Evolutionary conservation across 2,888 invertebrate genomes (phyloP), one percentile per base, ranked within the genome.

Genomic region (Noctua janthina): DNA sequence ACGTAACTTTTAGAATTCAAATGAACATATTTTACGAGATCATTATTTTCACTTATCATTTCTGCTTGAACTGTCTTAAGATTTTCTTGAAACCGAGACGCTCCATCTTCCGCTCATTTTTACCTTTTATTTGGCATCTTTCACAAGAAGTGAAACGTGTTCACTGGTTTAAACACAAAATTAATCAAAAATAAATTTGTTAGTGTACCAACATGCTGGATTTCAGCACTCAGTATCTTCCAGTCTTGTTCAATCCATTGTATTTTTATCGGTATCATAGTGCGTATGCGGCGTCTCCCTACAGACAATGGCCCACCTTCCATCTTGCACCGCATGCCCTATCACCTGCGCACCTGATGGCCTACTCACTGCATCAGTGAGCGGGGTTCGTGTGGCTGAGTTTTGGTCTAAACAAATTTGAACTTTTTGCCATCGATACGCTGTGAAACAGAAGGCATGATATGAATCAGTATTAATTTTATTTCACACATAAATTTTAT

Each of bases 1-100:
- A 64, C 1, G 15, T 59, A 78, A 78, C 51, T 81, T 82, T 62
- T 15, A 20, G n/a, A 46, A n/a, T 64, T 79, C 17, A 69, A 75
- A 72, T 64, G 10, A 51, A 72, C 39, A 69, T 72, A 72, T 68
- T 72, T 64, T 54, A 72, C 43, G 39, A n/a, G 10, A 59, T 59
- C 23, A 78, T 73, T 56, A 69, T 46, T 84, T 78, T 56, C n/a
- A 46, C 49, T 49, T 64, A 64, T n/a, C 43, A 69, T 59, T 66
- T 35, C 39, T 62, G 59, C 71, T 17, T 46, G n/a, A n/a, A 68
- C 46, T 46, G 46, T 46, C 8, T 46, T 46, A 8, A 29, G 29
- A 62, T 62, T 62, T 62, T 62, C 15, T 62, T 62, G 29, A 62
- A 62, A 62, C 15, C 2, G 15, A 59, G 13, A 59, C 1, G 6